Conservation (phyloP, 2,888 invertebrate genomes). For the Elmis aenea region DNA sequence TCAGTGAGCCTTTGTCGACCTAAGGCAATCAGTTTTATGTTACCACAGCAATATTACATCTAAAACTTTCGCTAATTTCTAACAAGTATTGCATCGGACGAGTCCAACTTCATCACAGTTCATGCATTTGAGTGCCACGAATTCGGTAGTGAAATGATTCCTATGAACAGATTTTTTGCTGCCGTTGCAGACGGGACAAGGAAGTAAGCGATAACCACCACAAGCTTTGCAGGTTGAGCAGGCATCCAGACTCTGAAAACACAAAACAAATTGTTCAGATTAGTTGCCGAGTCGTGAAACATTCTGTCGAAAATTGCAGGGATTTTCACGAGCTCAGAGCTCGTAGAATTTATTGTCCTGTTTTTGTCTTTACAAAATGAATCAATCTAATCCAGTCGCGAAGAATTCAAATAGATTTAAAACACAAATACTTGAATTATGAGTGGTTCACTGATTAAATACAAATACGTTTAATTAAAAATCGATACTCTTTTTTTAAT, state of each 20-base stretch:
- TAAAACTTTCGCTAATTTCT: too few relatives aligned
- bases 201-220: slow-evolving; percentile 86
- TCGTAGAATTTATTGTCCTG: too few relatives aligned
- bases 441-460: too few relatives aligned
- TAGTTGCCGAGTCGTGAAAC: background rate
- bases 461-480: too few relatives aligned
- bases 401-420: background rate
- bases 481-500: too few relatives aligned
- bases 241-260: slow-evolving; percentile 71
- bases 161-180: slow-evolving; percentile 94
- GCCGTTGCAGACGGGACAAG: slow-evolving; percentile 89
- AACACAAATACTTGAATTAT: too few relatives aligned
- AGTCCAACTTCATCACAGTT: slow-evolving; percentile 94
- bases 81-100: slow-evolving; percentile 83
- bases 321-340: background rate
- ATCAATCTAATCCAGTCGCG: background rate
- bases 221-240: slow-evolving; percentile 81
- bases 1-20: too few relatives aligned
- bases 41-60: too few relatives aligned
- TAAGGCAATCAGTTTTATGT: too few relatives aligned
- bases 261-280: slow-evolving; percentile 11
- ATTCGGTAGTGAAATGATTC: slow-evolving; percentile 91
- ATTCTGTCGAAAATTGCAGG: background rate
- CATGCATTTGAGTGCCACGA: slow-evolving; percentile 91
- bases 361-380: too few relatives aligned